Conservation (phyloP, 2,888 invertebrate genomes). For the Zootermopsis nevadensis region DNA sequence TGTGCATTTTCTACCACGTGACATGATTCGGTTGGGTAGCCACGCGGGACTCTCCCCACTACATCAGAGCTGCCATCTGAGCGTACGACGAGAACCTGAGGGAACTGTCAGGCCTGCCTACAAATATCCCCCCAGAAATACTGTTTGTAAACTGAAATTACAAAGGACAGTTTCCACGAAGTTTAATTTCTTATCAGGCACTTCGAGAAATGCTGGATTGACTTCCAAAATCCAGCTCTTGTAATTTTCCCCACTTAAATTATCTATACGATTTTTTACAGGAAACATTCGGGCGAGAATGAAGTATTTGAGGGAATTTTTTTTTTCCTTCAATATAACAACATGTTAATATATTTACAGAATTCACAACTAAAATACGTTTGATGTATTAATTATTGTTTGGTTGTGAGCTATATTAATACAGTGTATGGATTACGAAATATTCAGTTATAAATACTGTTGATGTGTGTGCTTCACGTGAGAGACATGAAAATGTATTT, state of each 20-base stretch:
- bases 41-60: too few species aligned
- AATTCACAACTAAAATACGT: background rate
- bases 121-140: too few species aligned
- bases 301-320: background rate
- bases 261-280: too few species aligned
- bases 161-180: background rate
- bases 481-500: too few species aligned
- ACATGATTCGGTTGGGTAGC: too few species aligned
- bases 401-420: background rate
- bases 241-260: too few species aligned
- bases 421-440: too few species aligned
- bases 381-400: background rate
- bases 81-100: background rate
- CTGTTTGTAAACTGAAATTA: background rate
- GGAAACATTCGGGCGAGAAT: too few species aligned
- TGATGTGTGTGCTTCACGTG: too few species aligned
- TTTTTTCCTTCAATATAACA: background rate
- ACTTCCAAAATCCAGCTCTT: background rate
- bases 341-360: background rate
- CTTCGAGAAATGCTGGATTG: background rate
- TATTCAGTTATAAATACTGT: too few species aligned
- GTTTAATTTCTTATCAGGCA: background rate
- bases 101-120: background rate
- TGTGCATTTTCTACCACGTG: too few species aligned
- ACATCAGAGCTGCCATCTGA: too few species aligned